Evolutionary conservation across 1,140 invertebrate genomes (phyloP), one percentile per base, ranked within the genome.

Genomic region (Contarinia nasturtii): DNA sequence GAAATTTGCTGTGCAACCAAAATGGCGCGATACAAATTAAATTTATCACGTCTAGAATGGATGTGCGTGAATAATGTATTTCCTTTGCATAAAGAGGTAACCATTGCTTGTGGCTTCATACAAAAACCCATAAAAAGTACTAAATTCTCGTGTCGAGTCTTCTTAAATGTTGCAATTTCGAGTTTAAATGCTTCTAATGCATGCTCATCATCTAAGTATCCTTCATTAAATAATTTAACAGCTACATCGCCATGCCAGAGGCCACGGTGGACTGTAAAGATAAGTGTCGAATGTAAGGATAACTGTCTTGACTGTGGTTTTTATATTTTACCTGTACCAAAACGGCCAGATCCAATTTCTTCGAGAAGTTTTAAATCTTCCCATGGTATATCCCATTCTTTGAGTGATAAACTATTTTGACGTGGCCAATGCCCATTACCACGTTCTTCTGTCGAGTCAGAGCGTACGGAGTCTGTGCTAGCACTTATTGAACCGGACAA

Each of bases 81-180:
- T 47, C 93, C 93, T 71, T 93, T 94, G 65, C 89, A 94, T 61
- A 95, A 79, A 57, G 88, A 91, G 45, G 94, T 98, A 8, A 99
- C 90, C 62, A 98, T 96, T n/a, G 93, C 94, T 15, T 91, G 90
- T 48, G 87, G 89, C 68, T 96, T 95, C 87, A 97, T 96, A 67
- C 94, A 97, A 54, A 93, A 94, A 50, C 96, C 95, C 89, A 98
- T 97, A 69, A 98, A 99, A 46, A 98, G 75, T 48, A 98, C 89
- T 50, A 99, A 66, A 74, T 98, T 98, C 67, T 98, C 94, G 67
- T 99, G 96, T 2, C 95, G 77, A 10, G 93, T 97, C 70, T 98
- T 98, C 18, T 90, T 77, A 67, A 94, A 94, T 55, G 86, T 94
- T 33, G 87, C 85, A 51, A 94, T 86, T 77, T 89, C 57, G 55